Evolutionary conservation across 2,113 vertebrate species (phyloP), one percentile per base, ranked within the genome.

Genomic region (Oreotrochilus melanogaster): DNA sequence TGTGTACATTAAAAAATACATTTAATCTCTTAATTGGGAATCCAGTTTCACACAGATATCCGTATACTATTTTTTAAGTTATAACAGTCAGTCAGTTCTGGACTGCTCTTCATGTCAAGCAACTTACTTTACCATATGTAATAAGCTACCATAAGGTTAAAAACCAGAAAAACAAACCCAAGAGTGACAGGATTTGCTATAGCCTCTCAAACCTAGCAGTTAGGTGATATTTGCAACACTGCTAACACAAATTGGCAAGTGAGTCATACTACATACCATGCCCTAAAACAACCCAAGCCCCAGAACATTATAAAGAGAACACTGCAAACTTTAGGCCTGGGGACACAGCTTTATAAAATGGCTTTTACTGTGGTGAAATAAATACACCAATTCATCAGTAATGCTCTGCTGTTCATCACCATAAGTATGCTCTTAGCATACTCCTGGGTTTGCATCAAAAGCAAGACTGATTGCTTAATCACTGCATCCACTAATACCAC

Each of bases 101-200:
- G 22, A 13, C 31, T 75, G n/a, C 37, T 58, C n/a, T 86, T 83
- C 71, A 35, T 16, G n/a, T 75, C 27, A 91, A 75, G 39, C 2
- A 0, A 56, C 18, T 66, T 10, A 71, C 30, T 50, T n/a, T 4
- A 60, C 16, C 31, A 56, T 9, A 51, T 1, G 0, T 24, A 67
- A 72, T 18, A 87, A 89, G 14, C 18, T 58, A 43, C 19, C 14
- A 12, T 24, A 69, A 81, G 16, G 31, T 69, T 73, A 73, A 17
- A 81, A 48, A 64, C 3, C 5, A 58, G 33, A 24, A 45, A 39
- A 91, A 37, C 9, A 66, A 84, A 53, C 2, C 39, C 30, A 48
- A 39, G 39, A 6, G 3, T 14, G 19, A 74, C 33, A 81, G 21
- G 11, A 51, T 35, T 70, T 35, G 18, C 31, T 45, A 8, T 3